Conservation (phyloP, 2,888 invertebrate genomes). For the Harpagoxenus sublaevis region DNA sequence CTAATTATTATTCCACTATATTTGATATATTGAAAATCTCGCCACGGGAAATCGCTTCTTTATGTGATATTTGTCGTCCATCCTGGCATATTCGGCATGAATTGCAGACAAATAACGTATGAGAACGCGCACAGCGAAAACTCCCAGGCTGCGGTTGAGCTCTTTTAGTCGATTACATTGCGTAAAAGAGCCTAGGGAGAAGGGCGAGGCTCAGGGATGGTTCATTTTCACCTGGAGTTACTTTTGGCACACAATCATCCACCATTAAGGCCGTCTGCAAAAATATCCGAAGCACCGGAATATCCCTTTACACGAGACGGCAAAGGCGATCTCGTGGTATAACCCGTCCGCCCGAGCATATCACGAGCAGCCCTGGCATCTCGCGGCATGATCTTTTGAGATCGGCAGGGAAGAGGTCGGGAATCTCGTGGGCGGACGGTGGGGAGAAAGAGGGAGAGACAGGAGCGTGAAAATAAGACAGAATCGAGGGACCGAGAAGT, state of each 20-base stretch:
- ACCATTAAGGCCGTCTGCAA: constrained; percentile 79
- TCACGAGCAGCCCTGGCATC: constrained; percentile 77
- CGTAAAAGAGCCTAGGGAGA: background rate
- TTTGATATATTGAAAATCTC: background rate
- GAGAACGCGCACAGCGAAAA: constrained; percentile 27
- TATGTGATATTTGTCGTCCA: background rate
- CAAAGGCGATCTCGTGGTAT: constrained; percentile 67
- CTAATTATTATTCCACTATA: background rate
- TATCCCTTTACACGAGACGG: constrained; percentile 75
- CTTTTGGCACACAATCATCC: constrained; percentile 80
- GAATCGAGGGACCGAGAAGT: constrained; percentile 6
- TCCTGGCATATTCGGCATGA: background rate
- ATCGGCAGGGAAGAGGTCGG: constrained; percentile 65
- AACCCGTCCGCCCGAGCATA: constrained; percentile 70
- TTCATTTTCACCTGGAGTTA: constrained; percentile 78
- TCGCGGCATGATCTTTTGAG: constrained; percentile 76
- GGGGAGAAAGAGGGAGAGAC: constrained; percentile 24
- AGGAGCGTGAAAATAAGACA: constrained; percentile 63
- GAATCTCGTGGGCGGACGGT: constrained; percentile 47
- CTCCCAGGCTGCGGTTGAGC: constrained; percentile 23
- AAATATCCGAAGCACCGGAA: constrained; percentile 77
- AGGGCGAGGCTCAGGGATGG: constrained; percentile 55
- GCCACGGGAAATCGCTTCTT: background rate
- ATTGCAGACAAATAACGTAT: constrained; percentile 19
- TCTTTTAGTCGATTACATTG: constrained; percentile 41